These are phyloP conservation scores for Daubentonia madagascariensis DNA, from an alignment of 2,113 vertebrate genomes.

Conservation along the genomic window DNA sequence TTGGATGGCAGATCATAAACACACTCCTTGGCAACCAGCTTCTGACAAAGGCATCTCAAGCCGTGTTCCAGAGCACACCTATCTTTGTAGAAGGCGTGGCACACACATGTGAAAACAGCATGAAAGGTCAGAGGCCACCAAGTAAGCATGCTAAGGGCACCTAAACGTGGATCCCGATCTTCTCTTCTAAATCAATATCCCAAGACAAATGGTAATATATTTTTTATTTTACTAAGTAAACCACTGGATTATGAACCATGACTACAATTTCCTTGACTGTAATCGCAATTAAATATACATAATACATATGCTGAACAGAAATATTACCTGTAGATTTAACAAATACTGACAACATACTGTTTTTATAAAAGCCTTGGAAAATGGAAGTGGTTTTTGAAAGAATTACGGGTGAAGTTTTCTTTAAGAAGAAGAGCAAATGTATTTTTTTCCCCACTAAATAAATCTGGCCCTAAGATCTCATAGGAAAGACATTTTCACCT, in stretches of 20 bases:
- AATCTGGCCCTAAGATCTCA: not conserved
- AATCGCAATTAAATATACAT: not conserved
- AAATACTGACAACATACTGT: not conserved
- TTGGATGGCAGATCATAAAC: constrained; percentile 70
- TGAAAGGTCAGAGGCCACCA: constrained; percentile 62
- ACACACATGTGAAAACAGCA: rapidly evolving
- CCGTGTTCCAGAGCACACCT: not conserved
- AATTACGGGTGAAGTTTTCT: not conserved
- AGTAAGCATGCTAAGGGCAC: not conserved
- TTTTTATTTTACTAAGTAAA: not conserved
- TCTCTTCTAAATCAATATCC: not conserved
- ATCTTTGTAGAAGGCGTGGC: not conserved
- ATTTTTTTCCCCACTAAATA: not conserved
- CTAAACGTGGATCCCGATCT: not conserved
- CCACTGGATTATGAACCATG: not conserved
- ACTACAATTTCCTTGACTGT: not conserved
- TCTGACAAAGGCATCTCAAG: constrained; percentile 56
- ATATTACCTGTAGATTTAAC: not conserved
- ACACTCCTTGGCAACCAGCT: constrained; percentile 53
- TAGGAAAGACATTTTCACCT: not conserved
- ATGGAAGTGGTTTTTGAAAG: not conserved
- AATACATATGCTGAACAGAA: not conserved
- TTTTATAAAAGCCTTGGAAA: constrained; percentile 5
- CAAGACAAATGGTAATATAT: not conserved
- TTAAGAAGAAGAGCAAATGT: not conserved